These are phyloP conservation scores for Spilosoma lubricipeda DNA, from an alignment of 2,888 invertebrate genomes.

Conservation along the genomic window DNA sequence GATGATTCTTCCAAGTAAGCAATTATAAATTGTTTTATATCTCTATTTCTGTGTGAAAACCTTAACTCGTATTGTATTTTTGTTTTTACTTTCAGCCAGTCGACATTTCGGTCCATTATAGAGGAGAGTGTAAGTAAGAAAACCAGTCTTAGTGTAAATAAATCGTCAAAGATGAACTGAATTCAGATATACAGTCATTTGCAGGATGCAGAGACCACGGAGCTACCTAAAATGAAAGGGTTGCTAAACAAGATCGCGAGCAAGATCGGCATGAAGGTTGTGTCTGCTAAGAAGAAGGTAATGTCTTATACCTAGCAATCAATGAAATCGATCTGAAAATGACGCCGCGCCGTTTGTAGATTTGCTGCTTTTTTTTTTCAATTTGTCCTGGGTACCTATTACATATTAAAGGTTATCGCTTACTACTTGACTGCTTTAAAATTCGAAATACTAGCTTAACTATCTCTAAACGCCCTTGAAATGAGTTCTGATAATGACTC, in stretches of 20 bases:
- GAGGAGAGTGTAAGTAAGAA: slow-evolving; percentile 6
- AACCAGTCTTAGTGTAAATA: no score
- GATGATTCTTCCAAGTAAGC: slow-evolving; percentile 14
- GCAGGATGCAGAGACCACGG: not conserved
- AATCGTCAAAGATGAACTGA: not conserved
- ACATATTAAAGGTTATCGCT: not conserved
- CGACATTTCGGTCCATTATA: not conserved
- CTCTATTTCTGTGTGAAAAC: not conserved
- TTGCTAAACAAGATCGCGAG: slow-evolving; percentile 34
- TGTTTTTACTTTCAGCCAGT: slow-evolving; percentile 3
- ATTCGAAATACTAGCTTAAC: not conserved
- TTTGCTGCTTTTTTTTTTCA: not conserved
- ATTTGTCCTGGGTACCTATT: not conserved
- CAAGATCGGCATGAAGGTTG: slow-evolving; percentile 37
- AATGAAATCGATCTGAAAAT: not conserved
- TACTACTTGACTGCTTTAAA: not conserved
- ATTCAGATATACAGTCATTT: not conserved
- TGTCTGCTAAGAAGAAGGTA: slow-evolving; percentile 35
- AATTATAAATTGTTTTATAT: not conserved
- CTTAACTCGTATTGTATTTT: not conserved
- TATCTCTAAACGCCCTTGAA: not conserved
- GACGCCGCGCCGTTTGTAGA: not conserved
- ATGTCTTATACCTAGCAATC: slow-evolving; percentile 14
- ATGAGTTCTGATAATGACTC: not conserved
- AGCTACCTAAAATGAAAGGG: slow-evolving; percentile 11